Percentiles rank a stretch among this genome's conserved stretches.
Evolutionary conservation across 2,888 invertebrate genomes (phyloP).

Genomic region (Cylloceria caligata): DNA sequence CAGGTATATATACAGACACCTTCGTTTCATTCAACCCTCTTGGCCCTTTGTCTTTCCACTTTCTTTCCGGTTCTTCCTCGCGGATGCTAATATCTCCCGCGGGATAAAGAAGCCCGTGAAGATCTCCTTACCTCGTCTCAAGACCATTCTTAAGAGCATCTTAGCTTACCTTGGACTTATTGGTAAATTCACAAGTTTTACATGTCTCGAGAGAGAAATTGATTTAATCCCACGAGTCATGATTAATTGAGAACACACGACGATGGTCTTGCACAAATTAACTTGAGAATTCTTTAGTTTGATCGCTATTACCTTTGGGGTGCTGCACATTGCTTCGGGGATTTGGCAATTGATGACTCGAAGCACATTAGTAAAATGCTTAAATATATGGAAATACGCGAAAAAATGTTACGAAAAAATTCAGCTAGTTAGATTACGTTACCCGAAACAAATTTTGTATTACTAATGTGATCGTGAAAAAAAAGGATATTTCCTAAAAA

Average conservation of each 20-base stretch:
- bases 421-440: too few relatives aligned
- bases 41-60: slow-evolving; percentile 35
- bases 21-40: slow-evolving; percentile 41
- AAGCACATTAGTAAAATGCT: too few relatives aligned
- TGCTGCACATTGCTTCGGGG: background rate
- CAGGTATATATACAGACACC: slow-evolving; percentile 17
- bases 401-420: too few relatives aligned
- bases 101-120: slow-evolving; percentile 56
- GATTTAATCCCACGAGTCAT: slow-evolving; percentile 11
- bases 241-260: background rate
- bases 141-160: slow-evolving; percentile 46
- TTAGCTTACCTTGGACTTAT: slow-evolving; percentile 25
- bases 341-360: background rate
- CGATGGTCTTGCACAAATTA: background rate
- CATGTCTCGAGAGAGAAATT: slow-evolving; percentile 42
- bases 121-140: slow-evolving; percentile 54
- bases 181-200: slow-evolving; percentile 38
- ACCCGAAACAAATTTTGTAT: too few relatives aligned
- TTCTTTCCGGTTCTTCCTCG: slow-evolving; percentile 34
- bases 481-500: too few relatives aligned
- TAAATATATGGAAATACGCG: too few relatives aligned
- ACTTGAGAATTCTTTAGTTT: background rate
- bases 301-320: background rate
- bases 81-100: slow-evolving; percentile 50
- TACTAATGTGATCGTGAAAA: too few relatives aligned